A percentile compares a stretch with the other conserved stretches of the same genome.
These are phyloP conservation scores for Eristalis intricaria DNA, from an alignment of 2,888 invertebrate genomes.

Conservation along the genomic window DNA sequence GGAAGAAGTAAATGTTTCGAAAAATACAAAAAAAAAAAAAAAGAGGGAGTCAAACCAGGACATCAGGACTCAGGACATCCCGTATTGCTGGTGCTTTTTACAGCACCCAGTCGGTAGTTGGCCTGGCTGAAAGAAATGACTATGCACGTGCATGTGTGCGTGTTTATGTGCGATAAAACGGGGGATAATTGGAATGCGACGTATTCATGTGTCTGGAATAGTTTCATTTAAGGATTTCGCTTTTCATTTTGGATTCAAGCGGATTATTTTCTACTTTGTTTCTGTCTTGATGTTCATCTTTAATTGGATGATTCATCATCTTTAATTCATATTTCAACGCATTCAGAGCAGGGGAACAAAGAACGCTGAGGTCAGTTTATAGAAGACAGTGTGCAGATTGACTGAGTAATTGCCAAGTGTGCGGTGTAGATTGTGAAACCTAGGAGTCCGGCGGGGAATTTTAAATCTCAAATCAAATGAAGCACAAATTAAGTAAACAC, in stretches of 20 bases:
- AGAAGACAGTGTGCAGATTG: too few species aligned
- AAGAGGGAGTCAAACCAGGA: conserved; percentile 27
- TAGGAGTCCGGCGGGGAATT: too few species aligned
- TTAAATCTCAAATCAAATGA: too few species aligned
- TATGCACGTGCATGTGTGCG: conserved; percentile 1
- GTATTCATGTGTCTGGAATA: conserved; percentile 56
- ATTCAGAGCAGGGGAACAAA: background rate
- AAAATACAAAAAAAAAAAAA: conserved; percentile 11
- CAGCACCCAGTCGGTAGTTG: background rate
- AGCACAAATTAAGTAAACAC: too few species aligned
- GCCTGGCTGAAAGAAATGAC: conserved; percentile 11
- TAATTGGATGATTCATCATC: too few species aligned
- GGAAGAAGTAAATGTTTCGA: conserved; percentile 65
- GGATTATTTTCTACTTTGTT: conserved; percentile 14
- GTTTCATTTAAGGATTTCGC: conserved; percentile 44
- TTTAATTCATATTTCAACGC: conserved; percentile 18
- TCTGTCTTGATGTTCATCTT: conserved; percentile 12
- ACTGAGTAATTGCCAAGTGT: too few species aligned
- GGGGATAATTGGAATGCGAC: conserved; percentile 59
- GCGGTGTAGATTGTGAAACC: too few species aligned
- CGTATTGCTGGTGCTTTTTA: background rate
- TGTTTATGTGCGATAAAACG: conserved; percentile 21
- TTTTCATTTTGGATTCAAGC: conserved; percentile 16
- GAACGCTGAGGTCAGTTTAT: too few species aligned
- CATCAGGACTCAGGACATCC: conserved; percentile 44